These are phyloP conservation scores for Hirtodrosophila trivittata DNA, from an alignment of 2,888 invertebrate genomes.

Conservation along the genomic window DNA sequence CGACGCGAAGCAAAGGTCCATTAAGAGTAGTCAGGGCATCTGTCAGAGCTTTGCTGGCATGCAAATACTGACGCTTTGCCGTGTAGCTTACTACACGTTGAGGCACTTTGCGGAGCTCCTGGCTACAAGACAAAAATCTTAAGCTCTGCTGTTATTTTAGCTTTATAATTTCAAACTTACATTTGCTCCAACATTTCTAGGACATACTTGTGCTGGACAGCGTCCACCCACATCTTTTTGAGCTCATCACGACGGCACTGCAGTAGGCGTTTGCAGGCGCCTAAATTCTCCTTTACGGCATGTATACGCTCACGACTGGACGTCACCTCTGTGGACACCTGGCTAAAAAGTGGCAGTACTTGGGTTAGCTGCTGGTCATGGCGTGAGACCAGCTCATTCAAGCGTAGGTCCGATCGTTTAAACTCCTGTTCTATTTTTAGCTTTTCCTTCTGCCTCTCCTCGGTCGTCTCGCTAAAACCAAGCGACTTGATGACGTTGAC, in stretches of 20 bases:
- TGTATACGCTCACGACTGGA: constrained; percentile 90
- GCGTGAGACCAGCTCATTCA: constrained; percentile 94
- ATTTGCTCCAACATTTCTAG: constrained; percentile 95
- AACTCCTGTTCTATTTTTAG: constrained; percentile 96
- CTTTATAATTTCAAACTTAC: constrained; percentile 57
- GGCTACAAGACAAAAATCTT: constrained; percentile 84
- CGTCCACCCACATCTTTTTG: constrained; percentile 96
- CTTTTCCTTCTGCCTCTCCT: constrained; percentile 96
- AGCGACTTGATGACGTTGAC: constrained; percentile 98
- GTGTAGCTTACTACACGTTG: constrained; percentile 87
- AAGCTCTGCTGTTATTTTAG: not conserved
- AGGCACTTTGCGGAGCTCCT: constrained; percentile 90
- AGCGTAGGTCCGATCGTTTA: constrained; percentile 93
- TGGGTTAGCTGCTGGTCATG: constrained; percentile 94
- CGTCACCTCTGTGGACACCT: constrained; percentile 90
- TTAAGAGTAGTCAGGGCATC: constrained; percentile 88
- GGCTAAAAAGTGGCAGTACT: constrained; percentile 89
- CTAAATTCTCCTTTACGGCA: constrained; percentile 91
- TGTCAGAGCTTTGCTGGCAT: constrained; percentile 92
- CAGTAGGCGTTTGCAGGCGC: constrained; percentile 92
- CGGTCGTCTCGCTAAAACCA: constrained; percentile 96
- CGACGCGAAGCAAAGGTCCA: constrained; percentile 91
- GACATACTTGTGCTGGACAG: constrained; percentile 97
- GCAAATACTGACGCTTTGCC: constrained; percentile 91
- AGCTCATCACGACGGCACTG: constrained; percentile 96